Conservation (phyloP, 2,888 invertebrate species). For the Meiosimyza decipiens region DNA sequence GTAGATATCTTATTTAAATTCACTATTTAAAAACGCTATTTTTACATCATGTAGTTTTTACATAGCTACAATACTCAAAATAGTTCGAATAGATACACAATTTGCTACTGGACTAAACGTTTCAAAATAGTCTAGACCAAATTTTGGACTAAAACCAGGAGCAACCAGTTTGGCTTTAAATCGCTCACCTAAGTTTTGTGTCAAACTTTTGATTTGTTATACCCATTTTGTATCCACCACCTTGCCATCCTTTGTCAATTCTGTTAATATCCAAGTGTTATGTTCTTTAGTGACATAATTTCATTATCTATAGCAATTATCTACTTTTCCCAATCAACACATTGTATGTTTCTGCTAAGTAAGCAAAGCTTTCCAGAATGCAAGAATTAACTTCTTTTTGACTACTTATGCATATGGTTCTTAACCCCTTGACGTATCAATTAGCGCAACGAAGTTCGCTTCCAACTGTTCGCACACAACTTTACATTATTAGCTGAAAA, state of each 20-base stretch:
- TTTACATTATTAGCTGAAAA: no score
- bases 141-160: slow-evolving; percentile 24
- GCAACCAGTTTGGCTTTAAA: neutral
- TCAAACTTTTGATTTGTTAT: slow-evolving; percentile 40
- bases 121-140: slow-evolving; percentile 25
- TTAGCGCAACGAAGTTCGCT: no score
- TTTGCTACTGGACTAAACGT: slow-evolving; percentile 27
- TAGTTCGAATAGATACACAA: slow-evolving; percentile 10
- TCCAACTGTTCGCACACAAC: no score
- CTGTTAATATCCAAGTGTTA: slow-evolving; percentile 42
- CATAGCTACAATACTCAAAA: slow-evolving; percentile 18
- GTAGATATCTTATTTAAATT: neutral
- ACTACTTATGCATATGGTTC: slow-evolving; percentile 3
- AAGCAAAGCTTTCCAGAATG: neutral
- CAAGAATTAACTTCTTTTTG: neutral
- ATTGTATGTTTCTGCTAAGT: slow-evolving; percentile 23
- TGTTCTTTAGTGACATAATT: slow-evolving; percentile 40
- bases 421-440: no score
- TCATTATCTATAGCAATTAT: slow-evolving; percentile 41
- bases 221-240: slow-evolving; percentile 50
- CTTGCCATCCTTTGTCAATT: slow-evolving; percentile 41
- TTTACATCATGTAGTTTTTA: neutral
- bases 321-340: slow-evolving; percentile 29
- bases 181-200: neutral
- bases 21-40: neutral